Evolutionary conservation across 2,113 vertebrate species (phyloP), one percentile per base, ranked within the genome.

Genomic region (Megatriorchis doriae): DNA sequence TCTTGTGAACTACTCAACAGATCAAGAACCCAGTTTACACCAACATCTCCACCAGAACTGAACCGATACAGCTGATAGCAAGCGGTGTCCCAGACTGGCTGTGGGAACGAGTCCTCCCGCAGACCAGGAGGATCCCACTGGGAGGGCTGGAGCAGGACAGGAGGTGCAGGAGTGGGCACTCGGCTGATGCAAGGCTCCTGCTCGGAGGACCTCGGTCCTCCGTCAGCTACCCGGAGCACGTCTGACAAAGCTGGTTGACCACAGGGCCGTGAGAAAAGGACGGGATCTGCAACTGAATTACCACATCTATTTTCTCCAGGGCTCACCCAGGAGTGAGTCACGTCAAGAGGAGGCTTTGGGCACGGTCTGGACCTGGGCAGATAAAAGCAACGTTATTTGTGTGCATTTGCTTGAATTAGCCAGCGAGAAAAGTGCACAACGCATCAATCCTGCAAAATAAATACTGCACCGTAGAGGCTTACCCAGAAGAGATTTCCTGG

Each of bases 301-400:
- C 88, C 81, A 83, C 88, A 84, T 92, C 72, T 78, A 2, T 82
- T 94, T 87, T 96, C 82, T 89, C 61, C 73, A 66, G 86, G 83
- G 77, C 59, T 92, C 86, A 90, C 75, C 79, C 88, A 79, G 63
- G 45, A 90, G 19, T 91, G 95, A 97, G 72, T 96, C 93, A 97
- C 0, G 1, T 16, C 88, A 81, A 82, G 82, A 88, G 63, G 20
- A 87, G 86, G 48, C 90, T 96, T 85, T 90, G 87, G 82, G 94
- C 59, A 43, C 1, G 16, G 66, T 62, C 81, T 84, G 82, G 65
- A 53, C 61, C 77, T 52, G 83, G 68, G 81, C 77, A 96, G 87
- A 88, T 89, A 90, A 94, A 95, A 92, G 90, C 82, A 92, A 61
- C 0, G 3, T 70, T 71, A 84, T 81, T 93, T 85, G 92, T 93